Conservation (phyloP, 2,113 vertebrate species). For the Capreolus pygargus region DNA sequence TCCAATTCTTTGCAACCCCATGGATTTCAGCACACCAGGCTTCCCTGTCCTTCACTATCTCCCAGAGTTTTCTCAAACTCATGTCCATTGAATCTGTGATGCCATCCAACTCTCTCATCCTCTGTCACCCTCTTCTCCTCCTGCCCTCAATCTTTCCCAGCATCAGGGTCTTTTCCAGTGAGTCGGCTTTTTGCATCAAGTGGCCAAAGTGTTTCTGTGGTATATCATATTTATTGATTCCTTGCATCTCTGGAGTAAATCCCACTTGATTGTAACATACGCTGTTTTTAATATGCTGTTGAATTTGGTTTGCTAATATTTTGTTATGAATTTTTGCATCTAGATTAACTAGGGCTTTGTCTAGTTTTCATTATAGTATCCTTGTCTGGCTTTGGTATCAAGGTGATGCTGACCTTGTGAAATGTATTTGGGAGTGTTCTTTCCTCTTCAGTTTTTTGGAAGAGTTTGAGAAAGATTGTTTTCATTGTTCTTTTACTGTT, state of each 20-base stretch:
- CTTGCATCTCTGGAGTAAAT: background rate
- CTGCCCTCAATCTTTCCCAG: background rate
- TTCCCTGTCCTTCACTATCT: background rate
- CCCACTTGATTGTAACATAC: background rate
- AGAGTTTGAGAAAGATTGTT: background rate
- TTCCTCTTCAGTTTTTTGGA: background rate
- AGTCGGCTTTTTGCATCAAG: background rate
- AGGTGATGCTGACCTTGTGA: background rate
- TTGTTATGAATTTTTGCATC: background rate
- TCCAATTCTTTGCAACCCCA: background rate
- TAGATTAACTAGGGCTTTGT: background rate
- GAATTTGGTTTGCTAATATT: background rate
- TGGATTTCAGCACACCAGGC: background rate
- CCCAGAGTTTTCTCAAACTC: background rate
- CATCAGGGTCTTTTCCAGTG: background rate
- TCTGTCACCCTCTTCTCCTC: background rate
- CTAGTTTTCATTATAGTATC: background rate
- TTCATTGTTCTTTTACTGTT: background rate
- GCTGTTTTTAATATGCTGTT: background rate
- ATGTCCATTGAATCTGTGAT: background rate
- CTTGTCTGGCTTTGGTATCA: background rate
- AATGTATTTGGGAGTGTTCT: background rate
- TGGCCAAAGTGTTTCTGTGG: background rate
- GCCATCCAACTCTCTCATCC: background rate
- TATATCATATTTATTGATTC: background rate